phyloP scores from a whole-genome alignment of 2,888 invertebrate genomes.

The Ctena decussata region DNA sequence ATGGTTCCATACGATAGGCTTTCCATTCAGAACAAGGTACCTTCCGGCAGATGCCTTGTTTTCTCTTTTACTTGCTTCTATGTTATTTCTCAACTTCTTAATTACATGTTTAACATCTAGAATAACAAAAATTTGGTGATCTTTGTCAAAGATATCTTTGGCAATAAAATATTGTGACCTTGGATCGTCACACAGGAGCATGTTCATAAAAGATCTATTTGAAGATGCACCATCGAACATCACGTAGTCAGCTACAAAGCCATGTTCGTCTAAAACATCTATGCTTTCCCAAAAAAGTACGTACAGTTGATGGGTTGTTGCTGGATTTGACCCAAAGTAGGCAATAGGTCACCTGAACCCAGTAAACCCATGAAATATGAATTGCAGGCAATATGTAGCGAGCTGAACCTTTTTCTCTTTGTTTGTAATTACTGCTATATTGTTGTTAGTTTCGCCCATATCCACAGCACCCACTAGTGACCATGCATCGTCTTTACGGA shows the following conservation, averaged over 20 bases:
- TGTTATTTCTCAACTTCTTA: slow-evolving; percentile 50
- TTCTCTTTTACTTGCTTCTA: slow-evolving; percentile 33
- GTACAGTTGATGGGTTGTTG: slow-evolving; percentile 25
- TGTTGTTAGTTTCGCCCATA: slow-evolving; percentile 10
- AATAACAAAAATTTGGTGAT: slow-evolving; percentile 19
- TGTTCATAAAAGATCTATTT: slow-evolving; percentile 48
- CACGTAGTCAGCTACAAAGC: slow-evolving; percentile 55
- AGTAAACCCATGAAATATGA: slow-evolving; percentile 16
- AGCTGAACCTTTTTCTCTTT: neutral
- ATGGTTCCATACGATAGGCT: slow-evolving; percentile 52
- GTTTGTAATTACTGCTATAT: neutral
- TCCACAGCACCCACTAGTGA: neutral
- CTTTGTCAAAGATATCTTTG: slow-evolving; percentile 5
- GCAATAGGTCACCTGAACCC: slow-evolving; percentile 49
- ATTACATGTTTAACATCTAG: slow-evolving; percentile 30
- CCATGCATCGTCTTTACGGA: slow-evolving; percentile 12
- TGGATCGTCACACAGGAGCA: slow-evolving; percentile 28
- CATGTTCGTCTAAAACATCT: slow-evolving; percentile 47
- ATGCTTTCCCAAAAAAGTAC: slow-evolving; percentile 49
- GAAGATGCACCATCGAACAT: slow-evolving; percentile 63
- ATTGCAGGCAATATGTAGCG: slow-evolving; percentile 1
- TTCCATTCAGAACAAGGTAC: neutral
- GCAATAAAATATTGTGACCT: slow-evolving; percentile 13
- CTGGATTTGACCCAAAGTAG: slow-evolving; percentile 33
- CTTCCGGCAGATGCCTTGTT: slow-evolving; percentile 35